These are phyloP conservation scores for Polypedilum pembai DNA, from an alignment of 1,140 invertebrate species.

Conservation along the genomic window DNA sequence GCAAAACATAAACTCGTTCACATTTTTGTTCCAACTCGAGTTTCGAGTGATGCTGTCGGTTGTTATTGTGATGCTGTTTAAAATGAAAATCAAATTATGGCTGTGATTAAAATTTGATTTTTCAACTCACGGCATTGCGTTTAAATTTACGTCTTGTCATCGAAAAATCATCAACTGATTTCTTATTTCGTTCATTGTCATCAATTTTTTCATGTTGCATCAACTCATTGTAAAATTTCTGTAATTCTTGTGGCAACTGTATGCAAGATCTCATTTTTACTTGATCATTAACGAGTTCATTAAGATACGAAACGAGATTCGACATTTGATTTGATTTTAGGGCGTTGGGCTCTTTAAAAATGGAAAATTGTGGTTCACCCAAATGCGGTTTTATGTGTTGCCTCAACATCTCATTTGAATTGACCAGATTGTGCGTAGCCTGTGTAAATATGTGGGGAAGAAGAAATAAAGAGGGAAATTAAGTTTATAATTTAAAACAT, in stretches of 20 bases:
- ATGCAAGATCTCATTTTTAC: constrained; percentile 15
- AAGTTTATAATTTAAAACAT: too few species aligned
- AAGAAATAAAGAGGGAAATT: too few species aligned
- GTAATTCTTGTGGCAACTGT: background rate
- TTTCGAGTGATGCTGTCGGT: background rate
- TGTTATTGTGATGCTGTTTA: background rate
- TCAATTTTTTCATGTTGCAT: background rate
- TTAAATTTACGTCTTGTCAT: background rate
- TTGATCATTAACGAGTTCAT: constrained; percentile 18
- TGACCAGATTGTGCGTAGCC: background rate
- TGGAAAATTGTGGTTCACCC: background rate
- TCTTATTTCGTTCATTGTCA: background rate
- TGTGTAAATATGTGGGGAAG: background rate
- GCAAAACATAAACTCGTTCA: background rate
- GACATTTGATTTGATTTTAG: background rate
- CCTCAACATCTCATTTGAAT: background rate
- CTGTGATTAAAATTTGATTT: background rate
- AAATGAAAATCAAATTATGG: background rate
- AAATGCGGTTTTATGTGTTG: background rate
- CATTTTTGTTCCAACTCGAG: background rate
- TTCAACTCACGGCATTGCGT: background rate
- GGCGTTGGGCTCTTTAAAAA: background rate
- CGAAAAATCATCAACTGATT: background rate
- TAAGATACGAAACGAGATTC: background rate
- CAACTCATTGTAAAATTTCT: background rate